Evolutionary conservation across 2,797 vertebrate genomes (phyloP), one percentile per base, ranked within the genome.

Genomic region (Phrynocephalus guinanensis): DNA sequence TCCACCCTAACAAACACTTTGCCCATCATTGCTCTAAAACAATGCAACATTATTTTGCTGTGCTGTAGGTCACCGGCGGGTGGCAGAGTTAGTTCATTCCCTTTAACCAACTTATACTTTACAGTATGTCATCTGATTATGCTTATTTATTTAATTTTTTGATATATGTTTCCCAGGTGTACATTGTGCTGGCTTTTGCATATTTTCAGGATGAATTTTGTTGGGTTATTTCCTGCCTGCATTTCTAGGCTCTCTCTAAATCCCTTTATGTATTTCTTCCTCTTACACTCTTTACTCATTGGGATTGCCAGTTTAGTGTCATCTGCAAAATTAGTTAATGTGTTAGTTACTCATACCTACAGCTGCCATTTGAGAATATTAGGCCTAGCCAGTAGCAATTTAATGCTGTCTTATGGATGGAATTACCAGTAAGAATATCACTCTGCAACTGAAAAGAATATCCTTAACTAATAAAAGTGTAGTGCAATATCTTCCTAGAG

Each of bases 101-200:
- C 92, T 28, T 90, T 91, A 89, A 94, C 93, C 90, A 88, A 87
- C 93, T 95, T 91, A 88, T 91, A 94, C 94, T 88, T 93, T 93
- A 76, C 91, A 87, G 87, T 90, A 90, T 87, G 79, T 86, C 90
- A 93, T 93, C 13, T 0, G 88, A 93, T 94, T 93, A 94, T 88
- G 83, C 91, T 92, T 92, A 90, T 90, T 93, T 90, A 52, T 83
- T 94, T 95, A 92, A 92, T 92, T 92, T 44, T 92, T 92, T 91
- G 79, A 94, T 93, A 92, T 93, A 94, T 91, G 92, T 94, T 11
- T 88, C 92, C 91, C 93, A 92, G 85, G 92, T 91, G 93, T 92
- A 90, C 2, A 0, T 56, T 93, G 91, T 87, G 79, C 86, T 87
- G 72, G 80, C 89, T 77, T 91, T 93, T 91, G 66, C 84, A 26